Evolutionary conservation across 2,888 invertebrate species (phyloP), one percentile per base, ranked within the genome.

Genomic region (Metopia argyrocephala): DNA sequence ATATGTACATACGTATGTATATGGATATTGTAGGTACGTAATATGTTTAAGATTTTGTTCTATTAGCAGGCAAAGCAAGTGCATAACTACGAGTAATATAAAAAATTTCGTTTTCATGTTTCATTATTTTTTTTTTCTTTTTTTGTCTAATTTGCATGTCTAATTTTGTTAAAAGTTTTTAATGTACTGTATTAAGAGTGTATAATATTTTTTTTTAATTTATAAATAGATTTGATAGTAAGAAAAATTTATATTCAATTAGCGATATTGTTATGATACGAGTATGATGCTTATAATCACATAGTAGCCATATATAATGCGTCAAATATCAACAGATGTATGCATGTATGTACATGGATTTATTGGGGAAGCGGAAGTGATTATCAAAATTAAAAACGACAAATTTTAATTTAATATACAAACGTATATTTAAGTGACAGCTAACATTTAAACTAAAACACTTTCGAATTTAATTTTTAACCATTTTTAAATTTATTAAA

Each of bases 321-420:
- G 57, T 69, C 45, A 79, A 74, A 65, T 78, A 54, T 48, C 28
- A 59, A 65, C 79, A 79, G 57, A 70, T 74, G 69, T 74, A 52
- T 69, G n/a, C n/a, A n/a, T n/a, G n/a, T n/a, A n/a, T n/a, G n/a
- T n/a, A n/a, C n/a, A n/a, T n/a, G 50, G 12, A 12, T 61, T 27
- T 57, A 18, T 79, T 65, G 52, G 65, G 74, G 74, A 79, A 79
- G 74, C 74, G 74, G 79, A 79, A 79, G 65, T 64, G 38, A 57
- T 68, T 61, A n/a, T 66, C 5, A 52, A 7, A 20, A 31, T 31
- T 21, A 20, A 38, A 31, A 52, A 21, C 9, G 2, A n/a, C n/a
- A n/a, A n/a, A n/a, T n/a, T 18, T 28, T 59, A 38, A 27, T 46
- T 25, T 5, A 15, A 15, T 23, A 15, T 52, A 52, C 15, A 57